Base-by-base conservation (phyloP, 64 coral and sea anemone species). In the Montipora efflorescens region DNA sequence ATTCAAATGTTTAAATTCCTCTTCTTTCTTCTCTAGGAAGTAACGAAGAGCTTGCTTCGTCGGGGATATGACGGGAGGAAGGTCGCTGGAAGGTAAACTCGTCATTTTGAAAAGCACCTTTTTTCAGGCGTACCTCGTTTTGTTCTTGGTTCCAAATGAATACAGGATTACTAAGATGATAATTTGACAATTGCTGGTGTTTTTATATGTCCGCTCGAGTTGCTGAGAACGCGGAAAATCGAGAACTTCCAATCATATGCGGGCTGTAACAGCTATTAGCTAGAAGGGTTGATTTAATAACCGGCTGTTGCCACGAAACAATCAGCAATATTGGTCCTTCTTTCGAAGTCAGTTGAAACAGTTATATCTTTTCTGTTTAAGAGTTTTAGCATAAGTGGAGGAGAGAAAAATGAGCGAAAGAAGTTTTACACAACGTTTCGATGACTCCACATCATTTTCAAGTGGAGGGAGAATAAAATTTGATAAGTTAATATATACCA, bases 1-100 rank as follows among this genome's bases (percentile, higher is more conserved):
- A 57, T 97, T 97, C 76, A 97, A 83, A 91, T 97, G 95, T 14
- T 94, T 87, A 4, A 97, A 62, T 20, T 97, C 95, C 3, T 91
- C 15, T 44, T 94, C 90, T 48, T 97, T 93, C 47, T 97, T 90
- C 49, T 82, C 89, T 87, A 93, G 70, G 25, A 75, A 75, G 11
- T 75, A 75, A 75, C 21, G 57, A 59, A 59, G 57, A 64, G 95
- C 91, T 57, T 90, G 91, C 57, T 94, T 97, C 10, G 95, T 88
- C 7, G 93, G 89, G 9, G 92, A 89, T 83, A 72, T 36, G 28
- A 75, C 62, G 1, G 94, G 89, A 68, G 94, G 79, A 59, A 84
- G 89, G n/a, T 79, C 67, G 76, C 70, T 84, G 45, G 51, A 59
- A 72, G 89, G 76, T 43, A 81, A 64, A 43, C 70, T 89, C 64